Evolutionary conservation across 2,797 vertebrate species (phyloP), one percentile per base, ranked within the genome.

Genomic region (Alauda arvensis): DNA sequence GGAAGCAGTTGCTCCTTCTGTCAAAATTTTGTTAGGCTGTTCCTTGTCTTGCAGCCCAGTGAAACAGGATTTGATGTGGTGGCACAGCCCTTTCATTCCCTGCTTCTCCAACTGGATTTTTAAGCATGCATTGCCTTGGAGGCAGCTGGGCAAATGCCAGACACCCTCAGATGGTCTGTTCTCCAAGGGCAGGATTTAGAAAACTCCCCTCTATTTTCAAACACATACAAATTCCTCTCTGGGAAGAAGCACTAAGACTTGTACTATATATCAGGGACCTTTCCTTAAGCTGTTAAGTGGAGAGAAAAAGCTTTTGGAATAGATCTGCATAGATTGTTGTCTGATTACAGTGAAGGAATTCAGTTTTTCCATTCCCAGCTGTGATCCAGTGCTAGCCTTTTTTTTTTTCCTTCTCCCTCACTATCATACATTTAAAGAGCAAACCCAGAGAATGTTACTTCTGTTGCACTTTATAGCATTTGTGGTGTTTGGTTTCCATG

Each of bases 401-500:
- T n/a, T 61, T 53, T 33, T 33, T 25, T 43, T 15, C 13, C 31
- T 16, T 14, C 43, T 37, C 29, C 56, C 39, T 34, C 25, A 46
- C 52, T 40, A 45, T 52, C 19, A 7, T 39, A 14, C 33, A 49
- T 46, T 77, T 79, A 66, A 74, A 63, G 71, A 88, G 43, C 43
- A 80, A 79, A 84, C 17, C 18, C 33, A 25, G 61, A 49, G 25
- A 65, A 33, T 37, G 21, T 68, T 43, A 70, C 25, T 82, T 72
- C 12, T 61, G 33, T 61, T 77, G 65, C 49, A 43, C 57, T 79
- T 69, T 4, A 8, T 25, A 79, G 71, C 37, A 9, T 79, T 86
- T 84, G 42, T 62, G 33, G 18, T 88, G 61, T 31, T 86, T 72
- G 53, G 61, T 94, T 92, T 84, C 82, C 59, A 2, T 84, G 79